Conservation (phyloP, 2,888 invertebrate species). For the Agrotis ipsilon region DNA sequence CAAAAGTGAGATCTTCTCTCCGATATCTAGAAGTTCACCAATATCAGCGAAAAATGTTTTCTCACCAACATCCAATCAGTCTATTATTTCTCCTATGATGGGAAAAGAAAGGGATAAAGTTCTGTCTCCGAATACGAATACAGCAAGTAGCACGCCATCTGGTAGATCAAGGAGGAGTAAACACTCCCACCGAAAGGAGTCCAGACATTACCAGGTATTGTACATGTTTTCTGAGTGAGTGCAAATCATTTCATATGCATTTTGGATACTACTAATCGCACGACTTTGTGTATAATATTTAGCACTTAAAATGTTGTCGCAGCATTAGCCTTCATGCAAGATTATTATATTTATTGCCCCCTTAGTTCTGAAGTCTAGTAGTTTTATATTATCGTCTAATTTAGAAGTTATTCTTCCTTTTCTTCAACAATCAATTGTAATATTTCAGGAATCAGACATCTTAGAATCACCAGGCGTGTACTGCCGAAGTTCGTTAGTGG, state of each 20-base stretch:
- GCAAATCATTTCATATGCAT: constrained; percentile 58
- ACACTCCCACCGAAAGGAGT: constrained; percentile 92
- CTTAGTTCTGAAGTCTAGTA: not conserved
- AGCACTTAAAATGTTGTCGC: constrained; percentile 13
- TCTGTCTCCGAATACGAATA: constrained; percentile 87
- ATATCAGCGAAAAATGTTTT: constrained; percentile 87
- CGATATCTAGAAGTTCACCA: constrained; percentile 87
- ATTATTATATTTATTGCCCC: not conserved
- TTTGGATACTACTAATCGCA: constrained; percentile 78
- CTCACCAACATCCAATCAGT: constrained; percentile 88
- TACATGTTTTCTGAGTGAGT: constrained; percentile 57
- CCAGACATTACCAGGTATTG: constrained; percentile 93
- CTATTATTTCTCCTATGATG: constrained; percentile 84
- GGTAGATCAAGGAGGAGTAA: constrained; percentile 91
- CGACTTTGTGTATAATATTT: constrained; percentile 44
- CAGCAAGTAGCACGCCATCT: constrained; percentile 90
- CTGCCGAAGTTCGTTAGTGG: constrained; percentile 96
- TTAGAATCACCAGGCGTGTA: constrained; percentile 96
- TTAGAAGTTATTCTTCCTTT: not conserved
- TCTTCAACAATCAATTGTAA: constrained; percentile 11
- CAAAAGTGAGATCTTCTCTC: constrained; percentile 88
- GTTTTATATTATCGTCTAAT: not conserved
- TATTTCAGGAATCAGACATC: constrained; percentile 94
- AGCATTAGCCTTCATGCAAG: constrained; percentile 8
- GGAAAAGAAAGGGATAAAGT: constrained; percentile 86